Conservation (phyloP, 2,113 vertebrate genomes). For the Asarcornis scutulata region DNA sequence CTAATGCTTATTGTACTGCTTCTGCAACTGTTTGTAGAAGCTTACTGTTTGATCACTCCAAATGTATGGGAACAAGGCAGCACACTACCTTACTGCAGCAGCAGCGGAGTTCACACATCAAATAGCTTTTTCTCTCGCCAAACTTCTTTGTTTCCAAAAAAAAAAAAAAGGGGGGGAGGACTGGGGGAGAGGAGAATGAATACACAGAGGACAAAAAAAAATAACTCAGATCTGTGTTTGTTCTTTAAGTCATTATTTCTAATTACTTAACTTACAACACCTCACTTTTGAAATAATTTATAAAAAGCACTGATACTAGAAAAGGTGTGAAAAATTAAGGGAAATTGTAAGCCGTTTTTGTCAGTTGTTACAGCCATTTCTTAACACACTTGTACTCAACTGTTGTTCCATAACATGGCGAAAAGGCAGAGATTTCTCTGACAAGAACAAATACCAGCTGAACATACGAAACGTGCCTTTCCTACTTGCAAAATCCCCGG, state of each 20-base stretch:
- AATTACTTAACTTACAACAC: background rate
- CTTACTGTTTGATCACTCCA: background rate
- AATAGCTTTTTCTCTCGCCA: background rate
- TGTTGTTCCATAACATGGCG: background rate
- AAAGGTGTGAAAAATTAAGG: background rate
- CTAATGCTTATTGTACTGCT: background rate
- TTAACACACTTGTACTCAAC: background rate
- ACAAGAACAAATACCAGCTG: background rate
- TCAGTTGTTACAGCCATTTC: background rate
- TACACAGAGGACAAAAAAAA: background rate
- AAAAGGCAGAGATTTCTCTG: background rate
- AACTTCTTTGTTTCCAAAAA: background rate
- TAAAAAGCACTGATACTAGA: background rate
- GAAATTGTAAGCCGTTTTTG: background rate
- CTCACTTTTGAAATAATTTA: background rate
- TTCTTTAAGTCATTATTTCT: background rate
- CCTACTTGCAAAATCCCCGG: accelerated
- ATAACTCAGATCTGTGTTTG: background rate
- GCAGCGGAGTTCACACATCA: background rate
- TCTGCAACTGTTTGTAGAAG: background rate
- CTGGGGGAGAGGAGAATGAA: background rate
- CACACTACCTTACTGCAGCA: background rate
- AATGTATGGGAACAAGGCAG: background rate
- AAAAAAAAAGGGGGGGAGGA: too few species aligned
- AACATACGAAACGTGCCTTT: accelerated